Conservation (phyloP, 2,113 vertebrate species). For the Mus spicilegus region DNA sequence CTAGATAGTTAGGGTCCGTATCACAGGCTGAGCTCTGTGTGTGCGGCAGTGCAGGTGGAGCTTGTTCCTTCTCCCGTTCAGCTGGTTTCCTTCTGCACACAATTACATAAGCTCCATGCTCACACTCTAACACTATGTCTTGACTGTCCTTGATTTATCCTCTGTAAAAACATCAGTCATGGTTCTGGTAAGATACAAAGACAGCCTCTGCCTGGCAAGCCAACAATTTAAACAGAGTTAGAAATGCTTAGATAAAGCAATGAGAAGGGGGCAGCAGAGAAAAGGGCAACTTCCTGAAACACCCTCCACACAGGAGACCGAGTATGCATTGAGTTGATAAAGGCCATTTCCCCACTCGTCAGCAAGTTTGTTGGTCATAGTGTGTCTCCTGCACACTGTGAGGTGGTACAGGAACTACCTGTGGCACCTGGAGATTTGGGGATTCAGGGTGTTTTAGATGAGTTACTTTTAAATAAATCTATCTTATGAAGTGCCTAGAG, state of each 20-base stretch:
- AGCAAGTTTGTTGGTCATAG: background rate
- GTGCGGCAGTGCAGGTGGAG: background rate
- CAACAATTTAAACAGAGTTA: conserved; percentile 3
- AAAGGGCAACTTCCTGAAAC: background rate
- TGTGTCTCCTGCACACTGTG: background rate
- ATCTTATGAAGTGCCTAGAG: conserved; percentile 12
- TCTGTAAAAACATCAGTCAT: background rate
- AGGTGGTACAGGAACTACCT: background rate
- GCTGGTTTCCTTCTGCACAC: background rate
- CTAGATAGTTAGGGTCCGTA: background rate
- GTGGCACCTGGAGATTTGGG: background rate
- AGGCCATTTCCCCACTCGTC: background rate
- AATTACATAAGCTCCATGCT: background rate
- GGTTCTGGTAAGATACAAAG: conserved; percentile 1
- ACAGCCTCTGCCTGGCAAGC: background rate
- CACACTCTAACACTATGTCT: background rate
- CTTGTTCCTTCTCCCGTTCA: background rate
- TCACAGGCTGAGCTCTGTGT: background rate
- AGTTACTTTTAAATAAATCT: conserved; percentile 57
- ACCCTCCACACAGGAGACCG: background rate
- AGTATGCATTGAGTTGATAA: background rate
- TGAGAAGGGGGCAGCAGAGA: background rate
- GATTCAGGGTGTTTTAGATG: background rate
- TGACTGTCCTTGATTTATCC: conserved; percentile 16
- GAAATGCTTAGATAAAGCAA: background rate